These are phyloP conservation scores for Procambarus virginalis DNA, from an alignment of 1,140 invertebrate species.

Conservation along the genomic window DNA sequence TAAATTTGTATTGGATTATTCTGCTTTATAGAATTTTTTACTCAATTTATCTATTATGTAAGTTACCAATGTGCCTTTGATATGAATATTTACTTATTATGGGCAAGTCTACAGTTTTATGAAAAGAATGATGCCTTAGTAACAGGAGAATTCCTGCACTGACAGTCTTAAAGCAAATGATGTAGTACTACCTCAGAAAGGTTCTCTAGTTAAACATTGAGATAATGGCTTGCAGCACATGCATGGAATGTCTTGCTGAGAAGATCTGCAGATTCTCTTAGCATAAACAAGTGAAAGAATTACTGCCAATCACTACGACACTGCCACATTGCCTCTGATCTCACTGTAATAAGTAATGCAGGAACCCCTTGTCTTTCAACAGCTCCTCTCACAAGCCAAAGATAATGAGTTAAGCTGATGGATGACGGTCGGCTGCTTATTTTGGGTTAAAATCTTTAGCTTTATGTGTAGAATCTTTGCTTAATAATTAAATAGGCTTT, in stretches of 20 bases:
- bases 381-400: constrained; percentile 38
- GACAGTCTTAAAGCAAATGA: constrained; percentile 12
- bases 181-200: constrained; percentile 28
- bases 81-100: not conserved
- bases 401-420: constrained; percentile 11
- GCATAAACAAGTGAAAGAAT: not conserved
- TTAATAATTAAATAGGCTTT: not conserved
- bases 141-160: not conserved
- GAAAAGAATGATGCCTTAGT: constrained; percentile 22
- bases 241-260: not conserved
- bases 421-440: constrained; percentile 13
- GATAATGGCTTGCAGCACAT: not conserved
- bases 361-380: constrained; percentile 41
- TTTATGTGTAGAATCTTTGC: not conserved
- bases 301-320: constrained; percentile 20
- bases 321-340: constrained; percentile 58
- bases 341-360: constrained; percentile 41
- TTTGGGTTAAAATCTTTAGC: not conserved
- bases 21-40: not conserved
- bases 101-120: not conserved
- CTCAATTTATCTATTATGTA: not conserved
- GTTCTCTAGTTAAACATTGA: constrained; percentile 11
- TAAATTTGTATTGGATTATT: not conserved
- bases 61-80: constrained; percentile 16
- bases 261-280: constrained; percentile 29